These are phyloP conservation scores for Tapirus terrestris DNA, from an alignment of 2,113 vertebrate genomes.

Conservation along the genomic window DNA sequence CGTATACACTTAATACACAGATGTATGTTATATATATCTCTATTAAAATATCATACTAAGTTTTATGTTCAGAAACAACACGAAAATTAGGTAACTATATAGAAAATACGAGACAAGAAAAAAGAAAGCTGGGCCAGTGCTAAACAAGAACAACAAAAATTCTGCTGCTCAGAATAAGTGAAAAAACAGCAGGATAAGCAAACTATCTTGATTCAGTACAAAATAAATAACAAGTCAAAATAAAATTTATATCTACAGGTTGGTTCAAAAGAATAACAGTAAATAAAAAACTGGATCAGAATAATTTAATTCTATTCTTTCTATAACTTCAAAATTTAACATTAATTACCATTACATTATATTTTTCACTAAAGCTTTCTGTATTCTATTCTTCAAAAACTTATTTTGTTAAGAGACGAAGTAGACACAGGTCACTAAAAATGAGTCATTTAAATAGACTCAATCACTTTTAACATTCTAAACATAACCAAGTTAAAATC, in stretches of 20 bases:
- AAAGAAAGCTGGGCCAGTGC: not conserved
- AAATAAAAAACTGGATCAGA: not conserved
- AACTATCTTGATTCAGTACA: not conserved
- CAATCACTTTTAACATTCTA: conserved; percentile 17
- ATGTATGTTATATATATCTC: not conserved
- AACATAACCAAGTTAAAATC: not conserved
- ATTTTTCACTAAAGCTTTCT: conserved; percentile 25
- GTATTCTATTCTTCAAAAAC: not conserved
- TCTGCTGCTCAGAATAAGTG: not conserved
- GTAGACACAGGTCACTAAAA: not conserved
- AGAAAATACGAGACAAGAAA: not conserved
- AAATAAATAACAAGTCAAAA: conserved; percentile 42
- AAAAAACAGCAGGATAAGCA: not conserved
- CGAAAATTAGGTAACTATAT: not conserved
- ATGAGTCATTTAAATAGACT: not conserved
- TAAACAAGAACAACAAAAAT: not conserved
- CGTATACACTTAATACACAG: not conserved
- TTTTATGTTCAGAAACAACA: conserved; percentile 12
- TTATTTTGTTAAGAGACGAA: conserved; percentile 34
- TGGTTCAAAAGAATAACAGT: not conserved
- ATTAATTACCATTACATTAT: not conserved
- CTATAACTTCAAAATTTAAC: not conserved
- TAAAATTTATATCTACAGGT: conserved; percentile 12
- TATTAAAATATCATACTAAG: not conserved
- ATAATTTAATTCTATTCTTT: not conserved